These are phyloP conservation scores for Tyrannus savana DNA, from an alignment of 2,113 vertebrate genomes.

Conservation along the genomic window DNA sequence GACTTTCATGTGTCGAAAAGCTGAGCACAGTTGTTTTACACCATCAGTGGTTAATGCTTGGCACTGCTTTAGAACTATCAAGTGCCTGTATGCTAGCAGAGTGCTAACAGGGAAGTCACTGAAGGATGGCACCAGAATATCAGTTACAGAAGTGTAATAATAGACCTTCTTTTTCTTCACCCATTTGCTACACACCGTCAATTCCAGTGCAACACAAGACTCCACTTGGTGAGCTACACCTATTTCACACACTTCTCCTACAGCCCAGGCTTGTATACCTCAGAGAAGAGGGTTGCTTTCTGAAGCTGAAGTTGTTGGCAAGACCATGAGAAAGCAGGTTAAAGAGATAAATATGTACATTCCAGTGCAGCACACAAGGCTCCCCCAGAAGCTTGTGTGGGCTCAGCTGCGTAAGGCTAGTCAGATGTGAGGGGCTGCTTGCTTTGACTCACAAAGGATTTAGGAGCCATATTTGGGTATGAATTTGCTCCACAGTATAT, in stretches of 20 bases:
- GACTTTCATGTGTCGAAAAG: background rate
- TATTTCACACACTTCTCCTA: background rate
- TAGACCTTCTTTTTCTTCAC: background rate
- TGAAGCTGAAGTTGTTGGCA: background rate
- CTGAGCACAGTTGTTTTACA: background rate
- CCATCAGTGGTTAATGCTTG: background rate
- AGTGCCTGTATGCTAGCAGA: background rate
- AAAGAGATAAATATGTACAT: background rate
- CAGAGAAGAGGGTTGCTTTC: background rate
- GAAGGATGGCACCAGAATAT: background rate
- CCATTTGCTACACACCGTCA: accelerated
- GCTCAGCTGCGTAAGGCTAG: background rate
- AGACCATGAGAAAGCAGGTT: background rate
- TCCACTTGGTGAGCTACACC: background rate
- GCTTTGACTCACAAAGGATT: background rate
- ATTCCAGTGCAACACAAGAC: accelerated
- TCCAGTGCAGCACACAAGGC: accelerated
- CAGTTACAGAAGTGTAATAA: too few relatives aligned
- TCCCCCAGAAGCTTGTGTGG: background rate
- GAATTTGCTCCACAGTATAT: background rate
- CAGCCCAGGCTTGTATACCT: background rate
- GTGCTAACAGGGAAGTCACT: background rate
- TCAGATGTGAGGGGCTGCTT: background rate
- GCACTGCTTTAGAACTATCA: background rate
- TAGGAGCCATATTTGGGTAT: slow-evolving; percentile 5